Evolutionary conservation across 2,888 invertebrate genomes (phyloP), one percentile per base, ranked within the genome.

Genomic region (Torymus texanus): DNA sequence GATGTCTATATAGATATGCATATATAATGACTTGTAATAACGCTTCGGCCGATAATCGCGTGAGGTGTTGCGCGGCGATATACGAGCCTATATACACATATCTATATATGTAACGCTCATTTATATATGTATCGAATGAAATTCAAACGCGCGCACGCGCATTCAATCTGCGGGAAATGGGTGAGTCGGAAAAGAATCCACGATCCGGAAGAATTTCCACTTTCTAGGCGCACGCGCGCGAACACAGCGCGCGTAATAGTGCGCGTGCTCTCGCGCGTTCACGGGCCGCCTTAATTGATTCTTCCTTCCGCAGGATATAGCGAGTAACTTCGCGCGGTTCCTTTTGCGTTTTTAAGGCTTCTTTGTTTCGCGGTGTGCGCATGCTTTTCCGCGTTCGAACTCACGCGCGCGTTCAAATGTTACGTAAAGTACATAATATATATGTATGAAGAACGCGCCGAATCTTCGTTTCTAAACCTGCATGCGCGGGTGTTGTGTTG

Each of bases 121-220:
- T 29, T 29, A 56, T 2, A 12, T 29, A 29, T 29, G 29, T 29
- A 29, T 29, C 29, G 29, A 29, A 29, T 29, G 29, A 29, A 29
- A 29, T 29, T 29, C 29, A 29, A 29, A 5, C 3, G 2, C 41
- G 29, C 66, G 12, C 18, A 2, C n/a, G 29, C 13, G 16, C 13
- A 24, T 18, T 51, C 53, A 12, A 67, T 21, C 16, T 61, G 56
- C 41, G 67, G 74, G 73, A 70, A 79, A 74, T 58, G 56, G 74
- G 77, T 66, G 29, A 78, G 67, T 21, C 55, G 73, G 62, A 72
- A 78, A 78, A 58, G 67, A 75, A 78, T 72, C 16, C 76, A 50
- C 59, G 73, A 77, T 75, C 66, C 71, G 70, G 73, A 78, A 79
- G 76, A 79, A 79, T 71, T 79, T 77, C 74, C 56, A 77, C 77